phyloP scores from a whole-genome alignment of 64 coral and sea anemone genomes.

The Stichodactyla helianthus region DNA sequence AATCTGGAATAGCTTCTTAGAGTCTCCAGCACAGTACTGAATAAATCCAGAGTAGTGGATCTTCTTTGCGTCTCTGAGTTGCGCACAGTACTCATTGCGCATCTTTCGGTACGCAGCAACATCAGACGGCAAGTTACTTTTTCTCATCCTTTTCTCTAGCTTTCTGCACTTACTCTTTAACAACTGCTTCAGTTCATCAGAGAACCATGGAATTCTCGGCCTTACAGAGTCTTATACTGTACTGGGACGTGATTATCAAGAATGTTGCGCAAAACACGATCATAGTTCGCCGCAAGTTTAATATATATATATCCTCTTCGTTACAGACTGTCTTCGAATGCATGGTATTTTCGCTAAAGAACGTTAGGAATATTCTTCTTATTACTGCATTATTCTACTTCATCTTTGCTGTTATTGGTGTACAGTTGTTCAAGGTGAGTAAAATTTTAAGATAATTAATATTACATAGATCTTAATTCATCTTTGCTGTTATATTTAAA shows the following conservation, averaged over 20 bases:
- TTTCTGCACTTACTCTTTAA: slow-evolving; percentile 23
- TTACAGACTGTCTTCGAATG: slow-evolving; percentile 94
- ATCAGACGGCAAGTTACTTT: background rate
- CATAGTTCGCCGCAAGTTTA: slow-evolving; percentile 11
- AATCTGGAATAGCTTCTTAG: slow-evolving; percentile 23
- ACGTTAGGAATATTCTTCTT: slow-evolving; percentile 89
- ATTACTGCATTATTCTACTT: slow-evolving; percentile 90
- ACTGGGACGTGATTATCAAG: slow-evolving; percentile 14
- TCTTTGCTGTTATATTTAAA: slow-evolving; percentile 67
- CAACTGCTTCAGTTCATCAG: slow-evolving; percentile 16
- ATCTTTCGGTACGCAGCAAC: slow-evolving; percentile 13
- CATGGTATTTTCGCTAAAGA: slow-evolving; percentile 97
- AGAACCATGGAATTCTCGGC: slow-evolving; percentile 35
- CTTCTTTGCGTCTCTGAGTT: background rate
- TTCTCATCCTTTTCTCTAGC: slow-evolving; percentile 39
- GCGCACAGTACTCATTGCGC: slow-evolving; percentile 12
- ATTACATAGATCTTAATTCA: slow-evolving; percentile 50
- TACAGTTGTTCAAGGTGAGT: slow-evolving; percentile 90
- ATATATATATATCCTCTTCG: background rate
- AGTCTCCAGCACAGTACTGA: background rate
- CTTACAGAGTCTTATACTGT: slow-evolving; percentile 24
- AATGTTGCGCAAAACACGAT: slow-evolving; percentile 13
- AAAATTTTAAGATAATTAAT: background rate
- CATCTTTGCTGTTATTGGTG: slow-evolving; percentile 98
- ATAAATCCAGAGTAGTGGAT: slow-evolving; percentile 25